Evolutionary conservation across 2,113 vertebrate genomes (phyloP).

Genomic region (Gracilinanus agilis): DNA sequence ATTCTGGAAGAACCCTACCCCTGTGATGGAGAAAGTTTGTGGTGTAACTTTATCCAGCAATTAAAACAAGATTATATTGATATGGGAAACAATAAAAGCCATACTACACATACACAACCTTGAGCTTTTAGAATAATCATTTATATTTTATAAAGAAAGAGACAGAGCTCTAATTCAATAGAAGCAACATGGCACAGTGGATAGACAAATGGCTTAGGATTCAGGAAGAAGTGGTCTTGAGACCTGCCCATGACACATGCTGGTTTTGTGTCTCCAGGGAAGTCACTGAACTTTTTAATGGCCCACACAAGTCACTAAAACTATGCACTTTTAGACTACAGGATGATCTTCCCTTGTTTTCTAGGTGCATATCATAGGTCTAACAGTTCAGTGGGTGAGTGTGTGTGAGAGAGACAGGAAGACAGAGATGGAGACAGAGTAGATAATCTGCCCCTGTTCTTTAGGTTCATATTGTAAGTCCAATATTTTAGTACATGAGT

Average conservation of each 20-base stretch:
- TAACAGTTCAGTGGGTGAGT: background rate
- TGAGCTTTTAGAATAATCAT: background rate
- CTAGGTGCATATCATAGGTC: background rate
- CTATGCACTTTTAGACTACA: background rate
- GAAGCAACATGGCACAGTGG: background rate
- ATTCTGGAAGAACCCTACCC: conserved; percentile 13
- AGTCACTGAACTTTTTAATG: background rate
- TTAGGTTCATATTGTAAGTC: too few relatives aligned
- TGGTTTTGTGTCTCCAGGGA: background rate
- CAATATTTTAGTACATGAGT: too few relatives aligned
- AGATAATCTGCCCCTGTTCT: too few relatives aligned
- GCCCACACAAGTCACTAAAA: background rate
- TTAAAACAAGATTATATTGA: conserved; percentile 33
- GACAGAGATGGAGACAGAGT: background rate
- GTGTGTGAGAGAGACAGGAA: background rate
- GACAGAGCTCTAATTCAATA: background rate
- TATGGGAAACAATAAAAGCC: background rate
- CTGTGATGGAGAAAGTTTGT: background rate
- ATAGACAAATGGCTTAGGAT: background rate
- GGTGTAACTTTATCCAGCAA: conserved; percentile 16
- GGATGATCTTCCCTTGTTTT: background rate
- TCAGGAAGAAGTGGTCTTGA: background rate
- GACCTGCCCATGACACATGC: background rate
- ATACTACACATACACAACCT: background rate
- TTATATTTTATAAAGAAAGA: background rate